Evolutionary conservation across 1,140 invertebrate species (phyloP).

Genomic region (Macrocentrus cingulum): DNA sequence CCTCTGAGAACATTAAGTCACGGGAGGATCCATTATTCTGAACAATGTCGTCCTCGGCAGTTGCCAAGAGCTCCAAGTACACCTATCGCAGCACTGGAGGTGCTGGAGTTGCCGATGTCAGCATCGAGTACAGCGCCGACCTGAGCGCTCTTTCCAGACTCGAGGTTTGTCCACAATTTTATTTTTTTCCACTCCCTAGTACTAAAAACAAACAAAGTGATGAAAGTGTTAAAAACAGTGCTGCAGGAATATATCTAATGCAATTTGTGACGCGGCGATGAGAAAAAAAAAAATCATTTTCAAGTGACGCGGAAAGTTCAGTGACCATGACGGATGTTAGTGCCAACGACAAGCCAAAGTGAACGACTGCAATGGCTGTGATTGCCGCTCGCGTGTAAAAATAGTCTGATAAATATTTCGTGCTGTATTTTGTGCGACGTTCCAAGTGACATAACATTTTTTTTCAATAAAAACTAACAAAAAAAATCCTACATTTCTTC

Average conservation of each 20-base stretch:
- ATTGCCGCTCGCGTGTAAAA: conserved; percentile 42
- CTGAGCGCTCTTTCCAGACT: conserved; percentile 87
- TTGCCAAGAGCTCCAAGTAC: conserved; percentile 86
- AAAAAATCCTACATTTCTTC: no score
- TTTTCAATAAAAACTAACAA: no score
- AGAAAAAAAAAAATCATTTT: conserved; percentile 23
- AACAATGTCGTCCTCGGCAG: conserved; percentile 68
- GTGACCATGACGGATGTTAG: conserved; percentile 53
- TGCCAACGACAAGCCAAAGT: conserved; percentile 49
- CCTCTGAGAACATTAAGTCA: conserved; percentile 22
- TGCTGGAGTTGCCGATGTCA: conserved; percentile 80
- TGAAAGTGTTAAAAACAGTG: background rate
- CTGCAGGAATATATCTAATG: no score
- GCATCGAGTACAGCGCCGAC: conserved; percentile 91
- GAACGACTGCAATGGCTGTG: conserved; percentile 30
- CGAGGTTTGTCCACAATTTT: conserved; percentile 71
- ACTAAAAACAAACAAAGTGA: background rate
- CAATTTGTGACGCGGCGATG: no score
- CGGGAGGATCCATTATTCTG: background rate
- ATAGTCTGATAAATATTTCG: conserved; percentile 35
- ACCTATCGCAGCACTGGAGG: conserved; percentile 81
- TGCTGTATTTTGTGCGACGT: conserved; percentile 5
- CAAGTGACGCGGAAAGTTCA: conserved; percentile 49
- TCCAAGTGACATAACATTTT: background rate
- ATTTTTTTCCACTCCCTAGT: background rate